Conservation (phyloP, 2,888 invertebrate species). For the Pachycephus smyrnensis region DNA sequence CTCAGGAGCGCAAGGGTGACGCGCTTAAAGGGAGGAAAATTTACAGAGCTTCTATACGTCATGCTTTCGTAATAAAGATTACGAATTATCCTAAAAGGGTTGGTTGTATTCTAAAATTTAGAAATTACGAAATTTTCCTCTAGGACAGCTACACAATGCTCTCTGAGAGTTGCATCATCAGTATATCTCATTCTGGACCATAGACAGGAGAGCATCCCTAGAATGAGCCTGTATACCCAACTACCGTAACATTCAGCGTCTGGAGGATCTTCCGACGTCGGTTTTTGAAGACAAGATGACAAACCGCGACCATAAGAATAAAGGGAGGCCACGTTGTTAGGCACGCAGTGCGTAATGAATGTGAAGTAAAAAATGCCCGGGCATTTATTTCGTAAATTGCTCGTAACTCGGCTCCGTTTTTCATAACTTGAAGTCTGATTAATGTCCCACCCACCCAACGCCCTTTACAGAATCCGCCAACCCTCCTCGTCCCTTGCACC, state of each 20-base stretch:
- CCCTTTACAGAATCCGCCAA: neutral
- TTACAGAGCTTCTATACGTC: neutral
- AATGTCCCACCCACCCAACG: conserved; percentile 10
- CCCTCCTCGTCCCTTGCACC: neutral
- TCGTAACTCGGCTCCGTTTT: conserved; percentile 25
- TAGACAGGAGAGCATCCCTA: neutral
- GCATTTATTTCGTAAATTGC: conserved; percentile 27
- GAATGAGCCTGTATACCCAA: neutral
- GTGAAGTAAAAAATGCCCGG: conserved; percentile 22
- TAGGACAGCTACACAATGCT: neutral
- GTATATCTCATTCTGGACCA: neutral
- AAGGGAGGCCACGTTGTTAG: conserved; percentile 17
- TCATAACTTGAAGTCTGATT: conserved; percentile 26
- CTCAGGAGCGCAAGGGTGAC: too few species aligned
- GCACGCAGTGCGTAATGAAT: conserved; percentile 24
- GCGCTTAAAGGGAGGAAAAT: too few species aligned
- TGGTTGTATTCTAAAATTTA: neutral
- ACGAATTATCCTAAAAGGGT: neutral
- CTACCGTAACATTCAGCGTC: neutral
- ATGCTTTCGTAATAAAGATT: neutral
- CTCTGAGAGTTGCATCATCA: neutral
- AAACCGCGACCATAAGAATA: conserved; percentile 19
- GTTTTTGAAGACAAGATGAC: conserved; percentile 18
- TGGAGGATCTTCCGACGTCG: neutral
- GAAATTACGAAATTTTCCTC: neutral